These are phyloP conservation scores for Aphelenchoides besseyi DNA, from an alignment of 1,140 invertebrate genomes.

Conservation along the genomic window DNA sequence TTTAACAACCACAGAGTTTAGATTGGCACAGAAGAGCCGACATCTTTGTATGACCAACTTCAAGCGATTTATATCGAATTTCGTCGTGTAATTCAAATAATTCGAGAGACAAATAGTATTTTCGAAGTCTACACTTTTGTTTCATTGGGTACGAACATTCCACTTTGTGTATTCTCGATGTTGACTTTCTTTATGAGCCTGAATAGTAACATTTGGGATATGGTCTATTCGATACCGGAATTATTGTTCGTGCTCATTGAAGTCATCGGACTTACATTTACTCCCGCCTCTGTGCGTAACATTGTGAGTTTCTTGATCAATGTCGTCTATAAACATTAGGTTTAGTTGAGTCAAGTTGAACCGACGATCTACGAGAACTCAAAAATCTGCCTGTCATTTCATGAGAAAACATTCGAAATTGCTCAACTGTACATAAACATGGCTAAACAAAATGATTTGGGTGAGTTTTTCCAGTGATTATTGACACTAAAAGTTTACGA, in stretches of 20 bases:
- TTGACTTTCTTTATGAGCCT: neutral
- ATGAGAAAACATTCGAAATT: neutral
- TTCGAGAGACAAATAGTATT: neutral
- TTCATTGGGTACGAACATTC: neutral
- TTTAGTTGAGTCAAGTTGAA: neutral
- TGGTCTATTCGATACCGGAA: neutral
- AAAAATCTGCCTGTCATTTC: neutral
- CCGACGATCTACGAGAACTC: neutral
- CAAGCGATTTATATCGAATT: neutral
- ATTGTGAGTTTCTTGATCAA: neutral
- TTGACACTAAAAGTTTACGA: too few species aligned
- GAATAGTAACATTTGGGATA: neutral
- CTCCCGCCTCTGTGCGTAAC: neutral
- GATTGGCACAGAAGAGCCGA: neutral
- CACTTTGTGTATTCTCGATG: neutral
- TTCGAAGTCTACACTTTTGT: slow-evolving; percentile 1
- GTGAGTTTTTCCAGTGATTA: too few species aligned
- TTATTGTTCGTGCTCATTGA: neutral
- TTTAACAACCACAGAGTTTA: neutral
- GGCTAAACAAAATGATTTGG: neutral
- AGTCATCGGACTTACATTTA: neutral
- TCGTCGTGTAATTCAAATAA: neutral
- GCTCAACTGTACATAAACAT: neutral
- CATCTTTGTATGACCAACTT: neutral
- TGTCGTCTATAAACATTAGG: too few species aligned